Percentiles rank a stretch among this genome's conserved stretches.
These are phyloP conservation scores for Amphipyra tragopoginis DNA, from an alignment of 2,888 invertebrate species.

Conservation along the genomic window DNA sequence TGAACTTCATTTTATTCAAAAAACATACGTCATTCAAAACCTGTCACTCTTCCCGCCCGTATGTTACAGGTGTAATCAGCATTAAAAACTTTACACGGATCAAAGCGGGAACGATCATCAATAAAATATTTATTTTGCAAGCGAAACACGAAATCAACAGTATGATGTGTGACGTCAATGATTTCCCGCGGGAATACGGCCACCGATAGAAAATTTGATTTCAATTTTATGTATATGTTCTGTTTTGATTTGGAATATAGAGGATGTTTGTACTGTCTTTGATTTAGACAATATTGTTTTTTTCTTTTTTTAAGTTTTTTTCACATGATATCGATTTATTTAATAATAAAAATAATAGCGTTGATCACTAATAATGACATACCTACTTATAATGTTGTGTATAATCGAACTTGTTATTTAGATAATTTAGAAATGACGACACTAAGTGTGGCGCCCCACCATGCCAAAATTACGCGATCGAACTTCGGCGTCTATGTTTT, in stretches of 20 bases:
- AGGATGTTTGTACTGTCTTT: constrained; percentile 28
- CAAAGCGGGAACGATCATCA: constrained; percentile 71
- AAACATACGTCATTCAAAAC: not conserved
- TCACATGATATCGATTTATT: no score
- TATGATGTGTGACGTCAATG: constrained; percentile 68
- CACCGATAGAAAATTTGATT: constrained; percentile 74
- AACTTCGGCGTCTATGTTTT: no score
- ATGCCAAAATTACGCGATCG: no score
- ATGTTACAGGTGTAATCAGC: constrained; percentile 60
- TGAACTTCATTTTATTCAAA: not conserved
- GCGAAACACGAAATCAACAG: constrained; percentile 74
- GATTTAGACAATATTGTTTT: not conserved
- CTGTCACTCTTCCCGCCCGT: constrained; percentile 6
- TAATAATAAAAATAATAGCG: no score
- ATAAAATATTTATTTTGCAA: constrained; percentile 77
- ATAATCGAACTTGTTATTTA: no score
- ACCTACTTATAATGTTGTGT: no score
- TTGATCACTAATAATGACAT: not conserved
- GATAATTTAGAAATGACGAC: no score
- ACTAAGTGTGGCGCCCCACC: no score
- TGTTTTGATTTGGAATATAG: constrained; percentile 65
- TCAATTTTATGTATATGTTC: constrained; percentile 71
- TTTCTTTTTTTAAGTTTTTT: no score
- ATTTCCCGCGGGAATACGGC: constrained; percentile 76
- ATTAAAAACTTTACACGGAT: constrained; percentile 70